Conservation (phyloP, 2,888 invertebrate species). For the Aricia artaxerxes region DNA sequence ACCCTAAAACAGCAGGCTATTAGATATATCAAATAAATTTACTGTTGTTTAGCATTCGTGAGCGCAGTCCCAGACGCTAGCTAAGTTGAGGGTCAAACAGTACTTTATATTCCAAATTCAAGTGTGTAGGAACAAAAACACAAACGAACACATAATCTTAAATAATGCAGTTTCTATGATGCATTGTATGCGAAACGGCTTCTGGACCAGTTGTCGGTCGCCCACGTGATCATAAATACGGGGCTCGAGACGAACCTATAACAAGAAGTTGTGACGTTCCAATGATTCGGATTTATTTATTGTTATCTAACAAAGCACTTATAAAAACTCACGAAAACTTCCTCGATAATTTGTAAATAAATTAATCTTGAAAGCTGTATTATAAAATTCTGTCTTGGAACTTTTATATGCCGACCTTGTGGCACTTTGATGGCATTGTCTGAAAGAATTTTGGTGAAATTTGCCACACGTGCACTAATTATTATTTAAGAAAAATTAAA, state of each 20-base stretch:
- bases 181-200: constrained; percentile 31
- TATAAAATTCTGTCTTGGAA: no score
- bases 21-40: background rate
- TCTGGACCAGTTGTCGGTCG: constrained; percentile 27
- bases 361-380: background rate
- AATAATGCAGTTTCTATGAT: constrained; percentile 30
- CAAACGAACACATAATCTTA: constrained; percentile 19
- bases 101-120: constrained; percentile 18
- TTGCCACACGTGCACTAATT: background rate
- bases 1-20: background rate
- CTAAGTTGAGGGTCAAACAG: constrained; percentile 16
- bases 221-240: constrained; percentile 26
- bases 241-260: constrained; percentile 25
- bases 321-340: constrained; percentile 19
- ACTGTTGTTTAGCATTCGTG: background rate
- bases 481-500: no score
- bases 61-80: background rate
- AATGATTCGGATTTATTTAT: constrained; percentile 26
- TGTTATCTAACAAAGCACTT: constrained; percentile 19
- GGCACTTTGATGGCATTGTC: background rate
- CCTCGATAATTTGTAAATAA: background rate
- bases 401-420: background rate
- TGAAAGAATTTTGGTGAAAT: background rate
- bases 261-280: constrained; percentile 25
- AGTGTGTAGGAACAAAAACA: constrained; percentile 28